These are phyloP conservation scores for Gila robusta DNA, from an alignment of 2,797 vertebrate species.

Conservation along the genomic window DNA sequence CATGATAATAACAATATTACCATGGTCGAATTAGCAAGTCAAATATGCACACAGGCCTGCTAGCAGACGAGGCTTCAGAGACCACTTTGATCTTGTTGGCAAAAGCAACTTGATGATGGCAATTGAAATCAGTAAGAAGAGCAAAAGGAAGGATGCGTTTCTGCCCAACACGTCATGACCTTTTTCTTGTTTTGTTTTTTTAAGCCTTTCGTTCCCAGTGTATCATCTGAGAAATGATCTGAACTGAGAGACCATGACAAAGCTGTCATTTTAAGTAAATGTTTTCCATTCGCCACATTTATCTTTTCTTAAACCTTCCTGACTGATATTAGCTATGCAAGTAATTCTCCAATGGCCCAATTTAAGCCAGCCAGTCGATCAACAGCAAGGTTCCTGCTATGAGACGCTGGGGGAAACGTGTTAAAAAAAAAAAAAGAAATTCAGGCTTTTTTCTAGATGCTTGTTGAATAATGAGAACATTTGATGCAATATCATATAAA, in stretches of 20 bases:
- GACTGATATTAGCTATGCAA: slow-evolving; percentile 66
- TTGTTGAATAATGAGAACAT: slow-evolving; percentile 71
- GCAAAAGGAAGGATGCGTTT: slow-evolving; percentile 23
- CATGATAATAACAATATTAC: slow-evolving; percentile 64
- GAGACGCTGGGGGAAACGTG: slow-evolving; percentile 60
- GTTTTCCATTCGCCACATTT: slow-evolving; percentile 39
- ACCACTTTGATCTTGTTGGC: slow-evolving; percentile 89
- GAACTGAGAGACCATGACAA: slow-evolving; percentile 44
- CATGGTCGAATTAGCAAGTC: slow-evolving; percentile 86
- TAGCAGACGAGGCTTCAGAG: slow-evolving; percentile 83
- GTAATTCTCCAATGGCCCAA: slow-evolving; percentile 71
- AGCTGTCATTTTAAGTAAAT: slow-evolving; percentile 54
- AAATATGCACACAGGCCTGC: slow-evolving; percentile 86
- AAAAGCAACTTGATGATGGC: slow-evolving; percentile 86
- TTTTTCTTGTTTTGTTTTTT: slow-evolving; percentile 30
- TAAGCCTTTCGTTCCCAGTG: neutral
- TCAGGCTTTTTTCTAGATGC: slow-evolving; percentile 41
- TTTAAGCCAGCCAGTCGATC: slow-evolving; percentile 71
- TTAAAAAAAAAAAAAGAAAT: slow-evolving; percentile 64
- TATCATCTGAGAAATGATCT: slow-evolving; percentile 38
- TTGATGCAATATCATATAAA: slow-evolving; percentile 73
- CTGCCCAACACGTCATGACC: slow-evolving; percentile 27
- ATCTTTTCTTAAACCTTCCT: slow-evolving; percentile 51
- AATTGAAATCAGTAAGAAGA: slow-evolving; percentile 77
- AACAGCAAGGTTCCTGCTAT: slow-evolving; percentile 56